Evolutionary conservation across 2,113 vertebrate species (phyloP).

Genomic region (Rhinichthys klamathensis): DNA sequence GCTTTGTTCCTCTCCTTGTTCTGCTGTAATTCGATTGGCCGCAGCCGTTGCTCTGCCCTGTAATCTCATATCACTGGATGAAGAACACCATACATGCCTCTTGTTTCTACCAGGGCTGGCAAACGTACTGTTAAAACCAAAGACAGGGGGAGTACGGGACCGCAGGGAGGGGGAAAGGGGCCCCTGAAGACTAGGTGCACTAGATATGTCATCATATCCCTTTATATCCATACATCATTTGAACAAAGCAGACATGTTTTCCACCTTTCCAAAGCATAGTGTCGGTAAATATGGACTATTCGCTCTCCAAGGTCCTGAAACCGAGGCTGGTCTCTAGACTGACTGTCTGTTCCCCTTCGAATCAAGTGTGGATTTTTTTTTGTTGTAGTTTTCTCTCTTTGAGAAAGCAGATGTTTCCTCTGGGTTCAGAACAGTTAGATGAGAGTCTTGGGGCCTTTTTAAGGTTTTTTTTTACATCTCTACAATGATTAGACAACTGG

Average conservation of each 20-base stretch:
- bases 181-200: slow-evolving; percentile 45
- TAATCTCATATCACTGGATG: slow-evolving; percentile 9
- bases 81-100: neutral
- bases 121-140: slow-evolving; percentile 27
- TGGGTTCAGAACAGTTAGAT: neutral
- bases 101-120: neutral
- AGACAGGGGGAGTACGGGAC: neutral
- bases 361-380: slow-evolving; percentile 11
- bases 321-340: neutral
- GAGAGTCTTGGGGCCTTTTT: neutral
- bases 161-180: neutral
- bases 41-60: neutral
- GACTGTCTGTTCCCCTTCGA: neutral
- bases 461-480: neutral
- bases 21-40: slow-evolving; percentile 36
- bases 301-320: slow-evolving; percentile 57
- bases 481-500: slow-evolving; percentile 23
- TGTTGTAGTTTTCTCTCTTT: neutral
- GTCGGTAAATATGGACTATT: neutral
- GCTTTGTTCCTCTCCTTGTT: slow-evolving; percentile 27
- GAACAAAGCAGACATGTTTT: slow-evolving; percentile 30
- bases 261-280: too few relatives aligned
- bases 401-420: slow-evolving; percentile 5
- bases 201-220: slow-evolving; percentile 52
- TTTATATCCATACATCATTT: slow-evolving; percentile 52